Evolutionary conservation across 2,888 invertebrate genomes (phyloP).

Genomic region (Brachyopa scutellaris): DNA sequence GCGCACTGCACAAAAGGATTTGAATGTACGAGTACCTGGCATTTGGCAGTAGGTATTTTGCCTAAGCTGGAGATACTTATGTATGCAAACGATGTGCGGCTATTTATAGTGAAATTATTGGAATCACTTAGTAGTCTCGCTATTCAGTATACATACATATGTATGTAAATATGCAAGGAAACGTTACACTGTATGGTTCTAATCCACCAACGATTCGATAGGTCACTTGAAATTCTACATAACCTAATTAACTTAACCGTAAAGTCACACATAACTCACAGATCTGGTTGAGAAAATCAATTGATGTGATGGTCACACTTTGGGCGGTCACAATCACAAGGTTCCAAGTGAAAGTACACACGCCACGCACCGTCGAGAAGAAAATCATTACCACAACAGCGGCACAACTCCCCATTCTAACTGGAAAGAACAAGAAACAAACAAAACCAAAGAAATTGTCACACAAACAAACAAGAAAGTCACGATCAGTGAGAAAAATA

Average conservation of each 20-base stretch:
- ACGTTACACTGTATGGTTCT: no score
- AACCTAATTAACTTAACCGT: no score
- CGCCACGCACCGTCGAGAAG: slow-evolving; percentile 8
- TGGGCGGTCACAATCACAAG: background rate
- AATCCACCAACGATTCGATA: no score
- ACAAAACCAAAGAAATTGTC: slow-evolving; percentile 51
- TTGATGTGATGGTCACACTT: slow-evolving; percentile 28
- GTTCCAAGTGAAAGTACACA: slow-evolving; percentile 51
- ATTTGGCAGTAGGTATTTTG: slow-evolving; percentile 20
- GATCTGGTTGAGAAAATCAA: background rate
- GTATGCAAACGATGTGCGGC: slow-evolving; percentile 35
- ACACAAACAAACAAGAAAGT: slow-evolving; percentile 64
- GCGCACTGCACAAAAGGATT: slow-evolving; percentile 22
- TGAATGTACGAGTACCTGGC: slow-evolving; percentile 6
- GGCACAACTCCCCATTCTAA: background rate
- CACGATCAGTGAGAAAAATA: slow-evolving; percentile 52
- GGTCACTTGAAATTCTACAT: no score
- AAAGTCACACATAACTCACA: no score
- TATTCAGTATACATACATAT: no score
- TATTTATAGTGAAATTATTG: background rate
- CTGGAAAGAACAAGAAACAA: slow-evolving; percentile 32
- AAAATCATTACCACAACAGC: background rate
- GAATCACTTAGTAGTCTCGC: no score
- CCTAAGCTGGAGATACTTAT: slow-evolving; percentile 5
- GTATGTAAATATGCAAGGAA: no score